Evolutionary conservation across 2,797 vertebrate genomes (phyloP).

Genomic region (Eulemur coronatus): DNA sequence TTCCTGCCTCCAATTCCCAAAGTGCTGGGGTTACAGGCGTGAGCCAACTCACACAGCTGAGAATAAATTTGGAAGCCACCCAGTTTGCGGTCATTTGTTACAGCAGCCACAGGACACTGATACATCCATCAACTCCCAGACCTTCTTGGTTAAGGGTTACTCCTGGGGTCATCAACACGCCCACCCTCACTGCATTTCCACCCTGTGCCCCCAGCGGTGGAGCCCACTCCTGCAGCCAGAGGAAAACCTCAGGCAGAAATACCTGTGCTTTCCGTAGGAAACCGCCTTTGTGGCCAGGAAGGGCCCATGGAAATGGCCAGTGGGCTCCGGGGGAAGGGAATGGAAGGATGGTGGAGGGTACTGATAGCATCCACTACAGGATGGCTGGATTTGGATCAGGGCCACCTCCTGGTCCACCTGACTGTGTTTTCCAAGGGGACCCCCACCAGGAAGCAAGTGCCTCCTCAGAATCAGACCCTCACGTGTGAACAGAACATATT

Average conservation of each 20-base stretch:
- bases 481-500: not conserved
- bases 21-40: too few species aligned
- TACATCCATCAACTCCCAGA: not conserved
- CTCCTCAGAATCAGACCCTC: not conserved
- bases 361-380: not conserved
- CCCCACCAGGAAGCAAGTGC: not conserved
- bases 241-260: not conserved
- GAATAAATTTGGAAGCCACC: not conserved
- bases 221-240: not conserved
- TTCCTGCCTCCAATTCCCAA: too few species aligned
- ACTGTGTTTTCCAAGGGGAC: not conserved
- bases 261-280: not conserved
- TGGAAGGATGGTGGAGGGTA: not conserved
- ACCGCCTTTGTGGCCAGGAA: not conserved
- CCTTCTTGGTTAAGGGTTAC: not conserved
- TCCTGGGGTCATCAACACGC: not conserved
- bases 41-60: too few species aligned
- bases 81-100: not conserved
- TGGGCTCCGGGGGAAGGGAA: not conserved
- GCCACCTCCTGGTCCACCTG: not conserved
- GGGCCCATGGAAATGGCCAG: not conserved
- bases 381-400: not conserved
- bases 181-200: not conserved
- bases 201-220: not conserved
- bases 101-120: not conserved